These are phyloP conservation scores for Channa striata DNA, from an alignment of 2,797 vertebrate genomes.

Conservation along the genomic window DNA sequence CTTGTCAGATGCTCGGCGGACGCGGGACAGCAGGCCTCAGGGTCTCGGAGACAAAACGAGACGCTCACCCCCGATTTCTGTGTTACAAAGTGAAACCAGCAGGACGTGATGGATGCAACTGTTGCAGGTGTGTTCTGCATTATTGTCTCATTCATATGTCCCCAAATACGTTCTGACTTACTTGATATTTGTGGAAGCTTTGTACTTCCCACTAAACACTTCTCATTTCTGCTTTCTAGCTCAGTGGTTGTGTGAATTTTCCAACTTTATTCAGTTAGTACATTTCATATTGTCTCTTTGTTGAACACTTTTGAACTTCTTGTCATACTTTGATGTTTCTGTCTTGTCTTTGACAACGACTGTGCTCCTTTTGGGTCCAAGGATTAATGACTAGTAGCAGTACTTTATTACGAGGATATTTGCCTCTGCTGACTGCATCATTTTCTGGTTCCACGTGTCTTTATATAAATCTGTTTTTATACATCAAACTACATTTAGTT, in stretches of 20 bases:
- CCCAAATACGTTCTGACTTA: too few relatives aligned
- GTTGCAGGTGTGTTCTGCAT: neutral
- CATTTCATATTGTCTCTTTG: neutral
- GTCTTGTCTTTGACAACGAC: too few relatives aligned
- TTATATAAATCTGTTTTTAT: too few relatives aligned
- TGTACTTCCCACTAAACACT: neutral
- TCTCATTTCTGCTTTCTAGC: neutral
- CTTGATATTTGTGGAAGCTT: too few relatives aligned
- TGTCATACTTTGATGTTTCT: neutral
- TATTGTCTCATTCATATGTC: neutral
- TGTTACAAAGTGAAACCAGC: slow-evolving; percentile 13
- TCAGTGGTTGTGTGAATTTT: neutral
- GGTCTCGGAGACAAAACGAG: slow-evolving; percentile 34
- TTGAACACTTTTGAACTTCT: neutral
- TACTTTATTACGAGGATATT: too few relatives aligned
- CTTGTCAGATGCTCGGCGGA: neutral
- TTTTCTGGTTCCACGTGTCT: too few relatives aligned
- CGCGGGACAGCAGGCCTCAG: slow-evolving; percentile 37
- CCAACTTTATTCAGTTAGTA: neutral
- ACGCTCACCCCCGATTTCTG: neutral
- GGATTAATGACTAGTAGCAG: too few relatives aligned
- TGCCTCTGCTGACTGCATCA: too few relatives aligned
- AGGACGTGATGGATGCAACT: neutral
- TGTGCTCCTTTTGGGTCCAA: too few relatives aligned
- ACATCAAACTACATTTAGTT: too few relatives aligned